A percentile compares a stretch with the other conserved stretches of the same genome.
Conservation (phyloP, 2,113 vertebrate genomes). For the human (Homo sapiens) region GRCh38 chr6:55360501-55361000, state of each 20-base stretch:
- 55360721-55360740: neutral
- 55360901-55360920: neutral
- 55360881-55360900: neutral
- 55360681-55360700: constrained; percentile 10
- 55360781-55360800: neutral
- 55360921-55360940: neutral
- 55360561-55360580: neutral
- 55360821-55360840: neutral
- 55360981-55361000: neutral
- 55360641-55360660: neutral
- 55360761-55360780: neutral
- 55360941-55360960: neutral
- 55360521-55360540: neutral
- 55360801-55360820: neutral
- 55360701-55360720: constrained; percentile 3
- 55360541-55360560: neutral
- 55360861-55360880: neutral
- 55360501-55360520: neutral
- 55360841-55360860: neutral
- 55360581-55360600: neutral
- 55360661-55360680: neutral
- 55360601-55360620: constrained; percentile 22
- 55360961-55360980: neutral
- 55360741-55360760: neutral
- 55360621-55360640: constrained; percentile 9